A percentile compares a stretch with the other conserved stretches of the same genome.
Evolutionary conservation across 2,797 vertebrate species (phyloP).

Genomic region (Moxostoma hubbsi): DNA sequence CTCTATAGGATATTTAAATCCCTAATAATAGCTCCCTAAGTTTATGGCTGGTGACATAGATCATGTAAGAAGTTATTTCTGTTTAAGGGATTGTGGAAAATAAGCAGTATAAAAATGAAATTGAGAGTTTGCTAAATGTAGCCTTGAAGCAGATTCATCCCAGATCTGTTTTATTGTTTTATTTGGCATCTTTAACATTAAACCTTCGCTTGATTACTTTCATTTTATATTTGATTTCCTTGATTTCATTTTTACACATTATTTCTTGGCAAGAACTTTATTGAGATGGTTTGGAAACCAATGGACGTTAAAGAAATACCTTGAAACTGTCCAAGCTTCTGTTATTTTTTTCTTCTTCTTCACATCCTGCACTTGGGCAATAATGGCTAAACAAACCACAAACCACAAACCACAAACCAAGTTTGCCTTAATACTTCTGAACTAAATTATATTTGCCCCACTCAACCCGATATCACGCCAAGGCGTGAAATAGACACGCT

Average conservation of each 20-base stretch:
- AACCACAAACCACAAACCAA: no score
- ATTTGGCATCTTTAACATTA: not conserved
- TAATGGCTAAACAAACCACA: conserved; percentile 49
- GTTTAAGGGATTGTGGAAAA: conserved; percentile 27
- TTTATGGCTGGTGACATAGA: conserved; percentile 18
- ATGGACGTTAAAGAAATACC: conserved; percentile 28
- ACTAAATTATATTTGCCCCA: conserved; percentile 14
- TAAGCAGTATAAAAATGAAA: conserved; percentile 45
- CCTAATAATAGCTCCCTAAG: not conserved
- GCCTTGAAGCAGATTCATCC: conserved; percentile 26
- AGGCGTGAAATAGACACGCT: no score
- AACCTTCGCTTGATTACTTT: not conserved
- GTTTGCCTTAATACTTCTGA: conserved; percentile 50
- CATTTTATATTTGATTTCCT: not conserved
- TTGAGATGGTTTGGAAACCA: conserved; percentile 22
- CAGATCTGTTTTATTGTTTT: conserved; percentile 1
- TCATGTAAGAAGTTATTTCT: not conserved
- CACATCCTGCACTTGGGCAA: conserved; percentile 38
- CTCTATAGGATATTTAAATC: not conserved
- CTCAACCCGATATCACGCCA: no score
- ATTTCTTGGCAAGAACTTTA: conserved; percentile 21
- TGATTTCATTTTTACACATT: not conserved
- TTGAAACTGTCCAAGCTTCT: conserved; percentile 34
- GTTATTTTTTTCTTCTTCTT: conserved; percentile 15
- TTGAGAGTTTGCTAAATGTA: conserved; percentile 32